Evolutionary conservation across 2,797 vertebrate species (phyloP), one percentile per base, ranked within the genome.

Genomic region (Acrossocheilus fasciatus): DNA sequence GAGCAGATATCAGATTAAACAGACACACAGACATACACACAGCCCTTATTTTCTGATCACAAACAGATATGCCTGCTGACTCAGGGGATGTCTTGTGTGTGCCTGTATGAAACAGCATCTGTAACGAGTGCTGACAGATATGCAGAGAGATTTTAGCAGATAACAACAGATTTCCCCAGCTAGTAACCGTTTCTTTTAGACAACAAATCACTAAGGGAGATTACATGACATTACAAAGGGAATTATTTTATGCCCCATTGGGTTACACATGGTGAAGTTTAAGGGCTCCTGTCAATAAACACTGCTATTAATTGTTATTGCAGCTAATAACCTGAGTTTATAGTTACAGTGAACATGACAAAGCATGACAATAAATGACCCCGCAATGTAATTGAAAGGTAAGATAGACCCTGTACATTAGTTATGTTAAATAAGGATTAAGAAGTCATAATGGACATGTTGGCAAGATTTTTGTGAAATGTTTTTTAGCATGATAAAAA

Each of bases 71-170:
- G 76, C 66, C 76, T 15, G 62, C 87, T 88, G 74, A 87, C 73
- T 88, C 87, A 87, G 85, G 59, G 74, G 43, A 79, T 39, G 83
- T 86, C 84, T 83, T 89, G 72, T 88, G 86, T 88, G 75, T 81
- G 66, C 90, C 90, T 89, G 85, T 87, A 88, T 88, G 82, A 86
- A 68, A 74, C 76, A 50, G 39, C 81, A 83, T 86, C 75, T 81
- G 82, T 81, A 76, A 81, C 86, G 11, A 57, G 87, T 75, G 85
- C 82, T 87, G 87, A 86, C 87, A 89, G 88, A 90, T 87, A n/a
- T 11, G 84, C 69, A 86, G 84, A 81, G 57, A 86, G 85, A 86
- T 81, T 75, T 36, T 10, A 76, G 11, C 34, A 52, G 88, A 90
- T 90, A 89, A 83, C 20, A 17, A 41, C 23, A 34, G 82, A 50